Percentiles rank a stretch among this genome's conserved stretches.
Conservation (phyloP, 2,797 vertebrate species). For the Leptodactylus fallax region DNA sequence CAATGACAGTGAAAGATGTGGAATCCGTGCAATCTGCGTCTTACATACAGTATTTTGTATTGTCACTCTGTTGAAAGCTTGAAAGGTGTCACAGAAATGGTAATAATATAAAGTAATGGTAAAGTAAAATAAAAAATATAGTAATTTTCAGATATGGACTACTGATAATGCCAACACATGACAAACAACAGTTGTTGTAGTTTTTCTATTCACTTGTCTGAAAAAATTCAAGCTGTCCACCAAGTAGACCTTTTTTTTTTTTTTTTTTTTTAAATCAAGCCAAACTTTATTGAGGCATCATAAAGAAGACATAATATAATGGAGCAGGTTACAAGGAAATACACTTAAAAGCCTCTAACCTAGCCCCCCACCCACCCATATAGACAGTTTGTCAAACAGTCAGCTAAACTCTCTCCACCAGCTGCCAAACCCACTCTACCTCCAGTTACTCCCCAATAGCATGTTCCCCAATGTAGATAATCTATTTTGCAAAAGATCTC, state of each 20-base stretch:
- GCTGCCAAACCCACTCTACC: too few species aligned
- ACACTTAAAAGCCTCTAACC: too few species aligned
- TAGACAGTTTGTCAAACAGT: too few species aligned
- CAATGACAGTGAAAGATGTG: conserved; percentile 68
- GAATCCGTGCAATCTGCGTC: not conserved
- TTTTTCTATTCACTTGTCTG: not conserved
- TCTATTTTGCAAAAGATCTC: too few species aligned
- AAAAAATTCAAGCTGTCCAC: not conserved
- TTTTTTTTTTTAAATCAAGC: not conserved
- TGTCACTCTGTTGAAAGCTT: not conserved
- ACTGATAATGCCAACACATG: too few species aligned
- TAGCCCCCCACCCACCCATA: too few species aligned
- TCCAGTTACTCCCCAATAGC: too few species aligned
- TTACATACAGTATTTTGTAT: not conserved
- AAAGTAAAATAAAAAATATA: not conserved
- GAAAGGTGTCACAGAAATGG: not conserved
- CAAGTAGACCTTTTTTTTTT: not conserved
- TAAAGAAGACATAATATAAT: too few species aligned
- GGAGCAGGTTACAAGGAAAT: too few species aligned
- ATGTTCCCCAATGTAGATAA: too few species aligned
- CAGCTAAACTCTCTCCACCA: too few species aligned
- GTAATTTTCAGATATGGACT: not conserved
- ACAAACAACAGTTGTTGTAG: not conserved
- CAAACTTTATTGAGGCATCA: too few species aligned
- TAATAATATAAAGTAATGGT: not conserved